Base-by-base conservation (phyloP, 1,140 invertebrate genomes). In the Idris sp. region DNA sequence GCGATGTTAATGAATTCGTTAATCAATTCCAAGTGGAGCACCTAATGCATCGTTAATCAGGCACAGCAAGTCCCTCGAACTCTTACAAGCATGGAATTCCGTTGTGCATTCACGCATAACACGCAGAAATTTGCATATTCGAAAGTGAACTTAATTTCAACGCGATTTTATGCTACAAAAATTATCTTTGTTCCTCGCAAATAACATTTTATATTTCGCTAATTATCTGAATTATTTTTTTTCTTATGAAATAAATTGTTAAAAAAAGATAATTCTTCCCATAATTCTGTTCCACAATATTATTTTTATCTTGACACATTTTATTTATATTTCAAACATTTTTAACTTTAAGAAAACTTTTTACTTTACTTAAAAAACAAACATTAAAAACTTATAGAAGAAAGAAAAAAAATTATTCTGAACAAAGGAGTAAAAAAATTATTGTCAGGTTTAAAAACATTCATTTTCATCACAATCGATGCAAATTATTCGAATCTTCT, bases 111-210 rank as follows among this genome's bases (percentile, higher is more conserved):
- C 74, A 80, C 78, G 81, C 79, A 81, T 78, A 79, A 79, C 81
- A 79, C 61, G 75, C 64, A 41, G n/a, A 36, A 19, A 80, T 82
- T 82, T 81, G 76, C 81, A 82, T 82, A 82, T 82, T 81, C 78
- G 81, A 82, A 82, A 82, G 81, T 82, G 76, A 78, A 48, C 73
- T 59, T 62, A 72, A 74, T 64, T n/a, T n/a, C n/a, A n/a, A n/a
- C n/a, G n/a, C 48, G 30, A 25, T 16, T 48, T 58, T 44, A 56
- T 28, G 15, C 9, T 8, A 16, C 28, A 48, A 41, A 61, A 19
- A 56, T 40, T 36, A 74, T 51, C 51, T 67, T 56, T 67, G 61
- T 65, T 53, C 8, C 14, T 14, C 4, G 9, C 36, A 53, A 19
- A 53, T 16, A 41, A 54, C 14, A n/a, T n/a, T n/a, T n/a, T n/a